Evolutionary conservation across 2,888 invertebrate species (phyloP).

Genomic region (Pseudococcus longispinus): DNA sequence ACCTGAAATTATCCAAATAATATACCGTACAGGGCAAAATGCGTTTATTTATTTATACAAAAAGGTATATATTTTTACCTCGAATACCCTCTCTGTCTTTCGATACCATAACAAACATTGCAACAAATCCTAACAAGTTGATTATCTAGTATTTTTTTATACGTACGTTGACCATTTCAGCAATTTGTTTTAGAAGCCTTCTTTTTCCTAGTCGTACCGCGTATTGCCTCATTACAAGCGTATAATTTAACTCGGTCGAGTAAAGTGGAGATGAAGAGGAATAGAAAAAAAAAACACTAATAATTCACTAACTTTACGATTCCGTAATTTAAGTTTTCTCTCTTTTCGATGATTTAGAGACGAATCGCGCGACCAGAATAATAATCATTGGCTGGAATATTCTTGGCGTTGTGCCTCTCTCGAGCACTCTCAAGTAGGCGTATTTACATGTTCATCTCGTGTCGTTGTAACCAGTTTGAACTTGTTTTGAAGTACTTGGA

Average conservation of each 20-base stretch:
- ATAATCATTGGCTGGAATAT: constrained; percentile 6
- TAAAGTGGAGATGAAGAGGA: not conserved
- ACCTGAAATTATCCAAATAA: constrained; percentile 21
- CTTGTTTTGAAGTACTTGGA: not conserved
- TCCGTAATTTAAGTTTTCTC: constrained; percentile 7
- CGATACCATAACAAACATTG: not conserved
- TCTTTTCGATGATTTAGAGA: constrained; percentile 13
- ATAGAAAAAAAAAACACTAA: not conserved
- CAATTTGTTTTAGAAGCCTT: not conserved
- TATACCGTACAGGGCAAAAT: not conserved
- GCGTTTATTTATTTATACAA: constrained; percentile 27
- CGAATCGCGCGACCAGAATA: constrained; percentile 27
- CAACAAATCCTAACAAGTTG: not conserved
- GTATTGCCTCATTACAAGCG: not conserved
- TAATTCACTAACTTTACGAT: constrained; percentile 6
- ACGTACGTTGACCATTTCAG: not conserved
- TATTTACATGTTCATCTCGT: not conserved
- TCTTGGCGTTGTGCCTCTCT: not conserved
- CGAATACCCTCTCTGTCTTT: not conserved
- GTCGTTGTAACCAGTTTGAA: not conserved
- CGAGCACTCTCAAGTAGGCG: not conserved
- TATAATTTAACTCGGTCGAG: not conserved
- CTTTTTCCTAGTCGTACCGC: not conserved
- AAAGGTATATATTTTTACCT: not conserved
- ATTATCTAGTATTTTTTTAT: constrained; percentile 1